Evolutionary conservation across 2,797 vertebrate genomes (phyloP), one percentile per base, ranked within the genome.

Genomic region (Gouania willdenowi): DNA sequence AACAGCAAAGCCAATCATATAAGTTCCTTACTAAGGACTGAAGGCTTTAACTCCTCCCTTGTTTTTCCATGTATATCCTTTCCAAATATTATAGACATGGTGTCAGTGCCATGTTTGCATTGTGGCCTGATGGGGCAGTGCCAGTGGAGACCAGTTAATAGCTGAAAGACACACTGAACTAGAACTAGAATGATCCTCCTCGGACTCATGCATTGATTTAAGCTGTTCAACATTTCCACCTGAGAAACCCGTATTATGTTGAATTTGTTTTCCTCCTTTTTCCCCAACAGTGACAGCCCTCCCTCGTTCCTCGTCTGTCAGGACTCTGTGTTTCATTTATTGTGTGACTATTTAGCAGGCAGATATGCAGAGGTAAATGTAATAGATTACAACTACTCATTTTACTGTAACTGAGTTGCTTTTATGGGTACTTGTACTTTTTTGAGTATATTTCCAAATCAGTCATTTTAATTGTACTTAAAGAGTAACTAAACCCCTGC

Each of bases 1-100:
- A 93, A 91, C 83, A 90, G 30, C 39, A 48, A 54, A 61, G 63
- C 74, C 86, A 85, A 84, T 73, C 58, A 61, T 78, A 77, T 63
- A 73, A 87, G 75, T 86, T 90, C 76, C 43, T 79, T 79, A 70
- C 71, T 70, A 74, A 65, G 51, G 65, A 75, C 79, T 71, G 63
- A 47, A 66, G 68, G 56, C 48, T 58, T 55, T 75, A n/a, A n/a
- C 73, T 82, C 72, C 60, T 58, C 49, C 40, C 69, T 82, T 82
- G 72, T 79, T 83, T 75, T n/a, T 84, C 56, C 55, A 62, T 74
- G 75, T 82, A 77, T 79, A 83, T 76, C 74, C 57, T 79, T 72
- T 47, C 72, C 62, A 81, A 81, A 79, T 75, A 83, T 78, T 82
- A 82, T 75, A 63, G 24, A 67, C 65, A 54, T 44, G 38, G 69